These are phyloP conservation scores for Drosophila neutralis DNA, from an alignment of 2,888 invertebrate species.

Conservation along the genomic window DNA sequence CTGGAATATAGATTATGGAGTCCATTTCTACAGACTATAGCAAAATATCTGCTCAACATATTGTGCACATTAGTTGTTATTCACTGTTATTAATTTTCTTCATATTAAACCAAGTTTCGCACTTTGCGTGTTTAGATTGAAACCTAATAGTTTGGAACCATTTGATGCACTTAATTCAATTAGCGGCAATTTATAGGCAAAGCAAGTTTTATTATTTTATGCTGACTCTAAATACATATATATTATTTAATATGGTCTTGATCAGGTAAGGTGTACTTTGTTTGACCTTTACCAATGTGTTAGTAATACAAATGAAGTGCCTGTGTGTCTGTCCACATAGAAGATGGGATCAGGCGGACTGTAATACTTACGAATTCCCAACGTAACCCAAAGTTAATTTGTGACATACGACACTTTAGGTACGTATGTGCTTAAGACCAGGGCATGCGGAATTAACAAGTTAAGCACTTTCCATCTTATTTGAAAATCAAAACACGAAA, in stretches of 20 bases:
- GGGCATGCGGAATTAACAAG: background rate
- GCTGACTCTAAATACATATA: background rate
- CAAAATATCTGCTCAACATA: background rate
- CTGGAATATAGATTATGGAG: too few species aligned
- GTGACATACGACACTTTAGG: background rate
- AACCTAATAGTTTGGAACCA: background rate
- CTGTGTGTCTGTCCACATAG: background rate
- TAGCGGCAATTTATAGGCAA: background rate
- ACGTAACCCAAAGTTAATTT: background rate
- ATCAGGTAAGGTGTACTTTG: background rate
- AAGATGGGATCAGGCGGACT: background rate
- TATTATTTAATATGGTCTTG: background rate
- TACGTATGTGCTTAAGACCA: background rate
- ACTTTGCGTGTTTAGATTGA: background rate
- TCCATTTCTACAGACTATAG: background rate
- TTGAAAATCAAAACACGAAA: background rate
- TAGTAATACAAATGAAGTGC: background rate
- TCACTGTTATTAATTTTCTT: background rate
- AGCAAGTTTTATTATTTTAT: slow-evolving; percentile 2
- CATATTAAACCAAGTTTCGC: background rate
- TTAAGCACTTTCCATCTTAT: background rate
- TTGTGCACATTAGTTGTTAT: background rate
- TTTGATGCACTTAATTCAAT: slow-evolving; percentile 6
- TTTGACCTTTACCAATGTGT: background rate
- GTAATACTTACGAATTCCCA: background rate